Base-by-base conservation (phyloP, 2,888 invertebrate species). In the Hemistola chrysoprasaria region DNA sequence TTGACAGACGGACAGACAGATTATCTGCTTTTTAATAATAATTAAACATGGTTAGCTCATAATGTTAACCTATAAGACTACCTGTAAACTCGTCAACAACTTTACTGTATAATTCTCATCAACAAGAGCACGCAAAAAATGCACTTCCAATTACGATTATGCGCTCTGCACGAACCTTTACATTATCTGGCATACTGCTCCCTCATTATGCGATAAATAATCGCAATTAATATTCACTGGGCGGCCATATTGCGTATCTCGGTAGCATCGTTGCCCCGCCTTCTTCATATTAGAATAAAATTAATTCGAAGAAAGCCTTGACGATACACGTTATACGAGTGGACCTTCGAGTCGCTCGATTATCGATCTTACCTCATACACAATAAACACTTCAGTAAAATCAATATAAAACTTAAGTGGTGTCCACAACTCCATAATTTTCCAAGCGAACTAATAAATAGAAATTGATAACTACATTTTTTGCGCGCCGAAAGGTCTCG, bases 221-320 rank as follows among this genome's bases (percentile, higher is more conserved):
- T 68, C 57, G 56, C 61, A 60, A 78, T 80, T 72, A 78, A 73
- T 72, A 75, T 75, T 73, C 73, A 39, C 53, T 48, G 56, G 50
- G 60, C 65, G 51, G 67, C 70, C 72, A 72, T 73, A 59, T 68
- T 73, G 77, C 77, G 81, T 79, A 80, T 69, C 74, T 65, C 70
- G 56, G 81, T 69, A 72, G 80, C 75, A 58, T 63, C 59, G 16
- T 16, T n/a, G 67, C 68, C 62, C 60, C 80, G 70, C 80, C 81
- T 61, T 60, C 68, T 66, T 70, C 63, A 60, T 70, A 68, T 67
- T 67, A 64, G 67, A 71, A 71, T 70, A 61, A 65, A 64, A 67
- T 67, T 62, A 63, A 64, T 66, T 66, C 57, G 59, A 62, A 60
- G 50, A 48, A 30, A 49, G 50, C 46, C 52, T 53, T 51, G 53